Conservation (phyloP, 2,888 invertebrate genomes). For the Andrena hattorfiana region DNA sequence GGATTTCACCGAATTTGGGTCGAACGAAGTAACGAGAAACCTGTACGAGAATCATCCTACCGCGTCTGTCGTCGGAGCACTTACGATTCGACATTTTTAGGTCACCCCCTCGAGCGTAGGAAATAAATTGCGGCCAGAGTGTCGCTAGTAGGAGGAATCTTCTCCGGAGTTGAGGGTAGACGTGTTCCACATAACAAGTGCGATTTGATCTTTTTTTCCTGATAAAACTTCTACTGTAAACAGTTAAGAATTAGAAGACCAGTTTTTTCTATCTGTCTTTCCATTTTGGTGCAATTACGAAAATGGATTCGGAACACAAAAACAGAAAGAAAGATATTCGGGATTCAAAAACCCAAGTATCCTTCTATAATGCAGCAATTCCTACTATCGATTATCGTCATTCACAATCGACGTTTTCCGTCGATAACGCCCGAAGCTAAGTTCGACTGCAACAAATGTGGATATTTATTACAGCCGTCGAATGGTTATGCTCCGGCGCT, state of each 20-base stretch:
- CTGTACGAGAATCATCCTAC: slow-evolving; percentile 37
- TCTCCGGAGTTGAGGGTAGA: background rate
- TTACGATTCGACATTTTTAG: slow-evolving; percentile 43
- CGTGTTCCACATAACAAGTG: background rate
- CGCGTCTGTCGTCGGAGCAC: slow-evolving; percentile 40
- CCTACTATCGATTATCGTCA: background rate
- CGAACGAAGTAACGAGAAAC: slow-evolving; percentile 58
- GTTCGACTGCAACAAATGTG: slow-evolving; percentile 1
- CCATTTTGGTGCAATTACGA: no score
- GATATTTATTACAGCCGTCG: slow-evolving; percentile 10
- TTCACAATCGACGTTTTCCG: background rate
- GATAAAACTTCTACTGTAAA: background rate
- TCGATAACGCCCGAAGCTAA: background rate
- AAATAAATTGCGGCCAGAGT: slow-evolving; percentile 60
- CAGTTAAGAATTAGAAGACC: background rate
- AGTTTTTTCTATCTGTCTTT: background rate
- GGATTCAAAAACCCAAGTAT: background rate
- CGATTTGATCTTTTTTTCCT: background rate
- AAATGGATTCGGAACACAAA: background rate
- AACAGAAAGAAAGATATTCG: background rate
- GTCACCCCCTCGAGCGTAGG: slow-evolving; percentile 45
- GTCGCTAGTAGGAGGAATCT: slow-evolving; percentile 20
- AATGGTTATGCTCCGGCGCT: slow-evolving; percentile 1
- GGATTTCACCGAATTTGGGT: slow-evolving; percentile 52
- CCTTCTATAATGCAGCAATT: background rate